Conservation (phyloP, 2,797 vertebrate genomes). For the Acanthornis magna region DNA sequence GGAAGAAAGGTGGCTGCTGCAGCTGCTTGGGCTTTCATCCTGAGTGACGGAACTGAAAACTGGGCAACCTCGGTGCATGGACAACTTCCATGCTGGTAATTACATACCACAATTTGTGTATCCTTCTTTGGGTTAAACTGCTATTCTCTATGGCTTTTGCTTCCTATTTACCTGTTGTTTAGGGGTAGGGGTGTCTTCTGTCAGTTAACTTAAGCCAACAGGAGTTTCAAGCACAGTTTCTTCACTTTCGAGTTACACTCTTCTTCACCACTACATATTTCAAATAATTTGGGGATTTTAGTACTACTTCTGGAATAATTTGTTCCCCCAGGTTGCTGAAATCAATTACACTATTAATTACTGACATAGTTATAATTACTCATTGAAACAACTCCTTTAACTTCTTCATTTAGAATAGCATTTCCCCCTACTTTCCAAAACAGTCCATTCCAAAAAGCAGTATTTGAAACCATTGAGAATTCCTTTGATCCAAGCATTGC, state of each 20-base stretch:
- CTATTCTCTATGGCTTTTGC: neutral
- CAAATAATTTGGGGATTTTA: neutral
- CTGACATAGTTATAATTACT: neutral
- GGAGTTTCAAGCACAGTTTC: neutral
- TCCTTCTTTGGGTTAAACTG: neutral
- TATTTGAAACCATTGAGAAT: neutral
- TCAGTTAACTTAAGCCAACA: neutral
- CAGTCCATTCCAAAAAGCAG: neutral
- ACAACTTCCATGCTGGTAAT: neutral
- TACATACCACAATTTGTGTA: neutral
- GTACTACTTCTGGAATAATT: neutral
- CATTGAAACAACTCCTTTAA: slow-evolving; percentile 3
- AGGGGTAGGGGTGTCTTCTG: neutral
- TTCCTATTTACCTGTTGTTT: neutral
- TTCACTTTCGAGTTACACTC: neutral
- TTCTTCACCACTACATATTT: neutral
- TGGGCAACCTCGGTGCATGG: accelerated
- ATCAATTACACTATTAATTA: slow-evolving; percentile 48
- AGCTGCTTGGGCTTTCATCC: neutral
- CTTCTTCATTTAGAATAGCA: neutral
- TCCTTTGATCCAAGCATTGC: neutral
- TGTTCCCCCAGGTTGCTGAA: neutral
- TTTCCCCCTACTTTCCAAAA: neutral
- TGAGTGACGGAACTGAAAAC: neutral
- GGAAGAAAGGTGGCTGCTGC: neutral